Percentiles rank a stretch among this genome's conserved stretches.
These are phyloP conservation scores for Hyles vespertilio DNA, from an alignment of 1,140 invertebrate genomes.

Conservation along the genomic window DNA sequence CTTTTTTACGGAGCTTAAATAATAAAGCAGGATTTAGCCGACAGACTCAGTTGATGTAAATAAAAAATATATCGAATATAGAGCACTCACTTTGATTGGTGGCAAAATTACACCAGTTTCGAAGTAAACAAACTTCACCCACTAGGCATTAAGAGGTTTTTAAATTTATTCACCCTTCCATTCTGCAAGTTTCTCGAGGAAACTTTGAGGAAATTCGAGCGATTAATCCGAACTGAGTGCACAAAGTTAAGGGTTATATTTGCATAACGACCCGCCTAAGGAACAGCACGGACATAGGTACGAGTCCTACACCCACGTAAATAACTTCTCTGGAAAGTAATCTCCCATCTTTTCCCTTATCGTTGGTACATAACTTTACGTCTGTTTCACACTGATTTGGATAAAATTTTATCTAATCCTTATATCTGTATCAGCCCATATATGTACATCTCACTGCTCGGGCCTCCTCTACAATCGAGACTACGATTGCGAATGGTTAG, in stretches of 20 bases:
- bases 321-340: too few relatives aligned
- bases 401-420: too few relatives aligned
- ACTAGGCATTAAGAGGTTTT: slow-evolving; percentile 64
- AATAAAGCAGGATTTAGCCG: slow-evolving; percentile 34
- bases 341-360: too few relatives aligned
- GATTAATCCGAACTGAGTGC: slow-evolving; percentile 55
- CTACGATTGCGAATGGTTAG: too few relatives aligned
- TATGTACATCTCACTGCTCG: too few relatives aligned
- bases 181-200: slow-evolving; percentile 36
- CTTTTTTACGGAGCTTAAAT: slow-evolving; percentile 14
- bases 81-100: slow-evolving; percentile 44
- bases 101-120: slow-evolving; percentile 35
- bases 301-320: too few relatives aligned
- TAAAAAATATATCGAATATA: slow-evolving; percentile 18
- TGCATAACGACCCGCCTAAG: slow-evolving; percentile 44
- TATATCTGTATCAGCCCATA: too few relatives aligned
- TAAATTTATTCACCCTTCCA: slow-evolving; percentile 71
- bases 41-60: slow-evolving; percentile 12
- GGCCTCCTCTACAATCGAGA: too few relatives aligned
- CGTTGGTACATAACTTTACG: too few relatives aligned
- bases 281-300: too few relatives aligned
- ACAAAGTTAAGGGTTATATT: slow-evolving; percentile 63
- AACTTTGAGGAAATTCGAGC: slow-evolving; percentile 50
- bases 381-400: too few relatives aligned
- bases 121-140: slow-evolving; percentile 55